Evolutionary conservation across 2,113 vertebrate genomes (phyloP), one percentile per base, ranked within the genome.

Genomic region (Cercocebus atys): DNA sequence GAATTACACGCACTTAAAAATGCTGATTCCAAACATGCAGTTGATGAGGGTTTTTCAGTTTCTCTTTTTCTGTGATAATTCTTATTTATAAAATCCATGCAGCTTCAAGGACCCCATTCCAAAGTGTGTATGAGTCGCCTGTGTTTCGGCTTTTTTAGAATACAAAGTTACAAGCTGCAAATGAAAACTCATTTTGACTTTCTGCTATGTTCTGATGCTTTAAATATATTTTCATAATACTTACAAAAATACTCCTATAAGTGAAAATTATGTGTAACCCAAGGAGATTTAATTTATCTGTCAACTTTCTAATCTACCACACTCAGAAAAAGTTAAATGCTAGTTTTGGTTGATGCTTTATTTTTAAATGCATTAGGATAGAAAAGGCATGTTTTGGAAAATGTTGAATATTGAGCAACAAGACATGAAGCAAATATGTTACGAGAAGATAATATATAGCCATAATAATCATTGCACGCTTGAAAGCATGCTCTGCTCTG

Each of bases 51-150:
- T 11, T 86, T 95, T 91, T 38, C 18, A 27, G 64, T 79, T 43
- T 45, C 35, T 94, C 55, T 18, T 72, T 70, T 23, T 84, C 4
- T 88, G 25, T 92, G 40, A 40, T 76, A 89, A 79, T 70, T 72
- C 7, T 80, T 88, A 59, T 35, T 68, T 90, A 59, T 83, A 91
- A 94, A 95, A 93, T 87, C 27, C 38, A 64, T 52, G 30, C n/a
- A 94, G 38, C 18, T 88, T 59, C 1, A 90, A 64, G 10, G 89
- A 38, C 61, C 25, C 7, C 12, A 57, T 82, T 38, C 3, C 6
- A 78, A 2, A 78, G 3, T 68, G 35, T 68, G n/a, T 61, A 27
- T 40, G 27, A 61, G 50, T 93, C 5, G 43, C 10, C 8, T 80
- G 0, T 8, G 52, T 59, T 50, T 75, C 81, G 18, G 12, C 17